Base-by-base conservation (phyloP, 2,113 vertebrate species). In the Thamnophis sirtalis region DNA sequence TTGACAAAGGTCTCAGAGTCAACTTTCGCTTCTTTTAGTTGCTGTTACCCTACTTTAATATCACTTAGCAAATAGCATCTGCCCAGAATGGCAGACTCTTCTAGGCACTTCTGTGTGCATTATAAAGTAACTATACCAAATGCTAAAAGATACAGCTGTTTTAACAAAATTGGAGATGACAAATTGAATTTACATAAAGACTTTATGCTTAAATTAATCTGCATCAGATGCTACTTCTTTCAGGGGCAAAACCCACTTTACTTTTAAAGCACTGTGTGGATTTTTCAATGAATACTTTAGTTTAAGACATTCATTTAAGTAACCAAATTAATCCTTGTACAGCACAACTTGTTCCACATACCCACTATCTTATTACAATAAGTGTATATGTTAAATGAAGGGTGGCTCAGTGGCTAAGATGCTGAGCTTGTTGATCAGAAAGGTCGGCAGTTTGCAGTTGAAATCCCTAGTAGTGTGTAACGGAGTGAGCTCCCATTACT, bases 241-340 rank as follows among this genome's bases (percentile, higher is more conserved):
- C 93, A 96, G 94, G 96, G 89, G 94, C 94, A 93, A 92, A 91
- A 93, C 91, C 49, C 92, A 94, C 93, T 43, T 55, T 68, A 91
- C 92, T 96, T 92, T 94, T 95, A 92, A 84, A 93, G 93, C 91
- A 92, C 95, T 94, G 92, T 93, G 1, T 95, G 95, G 68, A 92
- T 94, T 97, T 96, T 92, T 94, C 90, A 96, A 95, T 95, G 94
- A 96, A 92, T 1, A 51, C 95, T 97, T 97, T 94, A 94, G 93
- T 95, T 96, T 95, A 95, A 96, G 96, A 96, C 96, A 85, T 95
- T 94, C 95, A 93, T 94, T 96, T 93, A 94, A 96, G 96, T 97
- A 98, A 97, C 4, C 53, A 91, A 97, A 95, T 92, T 96, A 60
- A 91, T 94, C 96, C 96, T 95, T 96, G 84, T 96, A 96, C 96